Conservation (phyloP, 2,888 invertebrate species). For the Mycogona germanica region DNA sequence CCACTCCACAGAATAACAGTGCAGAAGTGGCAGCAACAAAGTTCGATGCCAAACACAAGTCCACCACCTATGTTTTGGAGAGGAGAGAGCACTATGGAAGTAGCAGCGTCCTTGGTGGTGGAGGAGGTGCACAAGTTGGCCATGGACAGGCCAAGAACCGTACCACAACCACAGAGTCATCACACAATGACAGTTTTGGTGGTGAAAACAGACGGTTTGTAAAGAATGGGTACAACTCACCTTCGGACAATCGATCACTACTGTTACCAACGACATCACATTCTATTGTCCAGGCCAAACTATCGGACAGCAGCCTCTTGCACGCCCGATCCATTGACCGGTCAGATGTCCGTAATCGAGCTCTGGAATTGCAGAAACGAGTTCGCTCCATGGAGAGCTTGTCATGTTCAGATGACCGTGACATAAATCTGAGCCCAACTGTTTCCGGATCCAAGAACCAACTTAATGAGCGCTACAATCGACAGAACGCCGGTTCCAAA, state of each 20-base stretch:
- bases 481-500: conserved; percentile 3
- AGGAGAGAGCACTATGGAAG: conserved; percentile 4
- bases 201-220: not conserved
- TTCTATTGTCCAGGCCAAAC: conserved; percentile 2
- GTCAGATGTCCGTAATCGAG: not conserved
- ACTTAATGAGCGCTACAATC: not conserved
- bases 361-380: conserved; percentile 8
- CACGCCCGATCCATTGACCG: conserved; percentile 9
- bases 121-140: not conserved
- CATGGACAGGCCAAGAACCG: not conserved
- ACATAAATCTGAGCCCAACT: not conserved
- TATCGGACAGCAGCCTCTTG: conserved; percentile 4
- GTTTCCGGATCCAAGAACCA: not conserved
- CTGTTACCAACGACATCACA: not conserved
- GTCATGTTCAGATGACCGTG: conserved; percentile 2
- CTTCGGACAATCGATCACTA: not conserved
- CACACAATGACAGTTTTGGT: not conserved
- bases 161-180: not conserved
- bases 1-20: not conserved
- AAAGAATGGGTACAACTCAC: not conserved
- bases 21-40: conserved; percentile 9
- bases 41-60: conserved; percentile 4
- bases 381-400: conserved; percentile 17
- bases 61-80: conserved; percentile 11
- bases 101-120: conserved; percentile 2